These are phyloP conservation scores for Melanotaenia boesemani DNA, from an alignment of 2,797 vertebrate genomes.

Conservation along the genomic window DNA sequence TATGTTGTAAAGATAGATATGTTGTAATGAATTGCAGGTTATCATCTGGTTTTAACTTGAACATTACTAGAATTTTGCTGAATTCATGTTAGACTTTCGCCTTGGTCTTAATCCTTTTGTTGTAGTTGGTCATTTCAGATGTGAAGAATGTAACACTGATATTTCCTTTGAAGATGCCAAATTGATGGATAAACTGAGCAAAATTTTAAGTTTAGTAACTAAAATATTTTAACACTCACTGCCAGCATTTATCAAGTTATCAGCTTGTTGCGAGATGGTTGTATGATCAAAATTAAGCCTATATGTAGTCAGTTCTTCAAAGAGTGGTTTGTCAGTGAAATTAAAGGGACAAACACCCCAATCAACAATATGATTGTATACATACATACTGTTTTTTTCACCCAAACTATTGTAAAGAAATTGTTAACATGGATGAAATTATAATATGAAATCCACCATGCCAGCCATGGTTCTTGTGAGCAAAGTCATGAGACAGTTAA, in stretches of 20 bases:
- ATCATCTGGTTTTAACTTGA: conserved; percentile 38
- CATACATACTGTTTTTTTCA: background rate
- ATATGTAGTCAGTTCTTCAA: background rate
- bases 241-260: conserved; percentile 1
- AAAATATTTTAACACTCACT: background rate
- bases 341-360: background rate
- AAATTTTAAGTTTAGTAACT: background rate
- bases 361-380: background rate
- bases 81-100: conserved; percentile 33
- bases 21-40: conserved; percentile 24
- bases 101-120: conserved; percentile 25
- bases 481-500: background rate
- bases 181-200: conserved; percentile 17
- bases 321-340: background rate
- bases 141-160: conserved; percentile 7
- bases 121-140: conserved; percentile 3
- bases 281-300: background rate
- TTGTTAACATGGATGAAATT: background rate
- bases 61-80: conserved; percentile 14
- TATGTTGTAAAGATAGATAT: conserved; percentile 45
- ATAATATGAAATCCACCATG: background rate
- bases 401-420: background rate
- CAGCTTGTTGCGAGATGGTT: background rate
- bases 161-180: conserved; percentile 4
- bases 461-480: background rate